Base-by-base conservation (phyloP, 1,140 invertebrate genomes). In the silkworm (Bombyx mori) region DNA sequence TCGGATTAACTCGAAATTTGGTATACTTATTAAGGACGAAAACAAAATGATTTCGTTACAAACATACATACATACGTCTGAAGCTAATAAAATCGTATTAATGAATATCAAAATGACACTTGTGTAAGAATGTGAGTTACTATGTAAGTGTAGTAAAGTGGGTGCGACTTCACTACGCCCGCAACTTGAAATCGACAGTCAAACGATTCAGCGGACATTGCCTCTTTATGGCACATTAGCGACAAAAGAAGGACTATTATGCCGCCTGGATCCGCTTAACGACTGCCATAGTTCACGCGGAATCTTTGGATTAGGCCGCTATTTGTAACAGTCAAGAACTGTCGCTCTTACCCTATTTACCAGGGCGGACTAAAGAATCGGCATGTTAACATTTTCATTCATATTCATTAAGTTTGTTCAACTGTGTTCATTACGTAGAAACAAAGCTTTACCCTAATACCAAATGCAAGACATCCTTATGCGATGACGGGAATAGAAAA, bases 211-310 rank as follows among this genome's bases (percentile, higher is more conserved):
- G 62, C 60, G 58, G 66, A 68, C 69, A 63, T 58, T 50, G 51
- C 55, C 63, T 56, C 62, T 64, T 67, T 71, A 71, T 68, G 59
- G 70, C 66, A 62, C 69, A 76, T 78, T 76, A 78, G 69, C 66
- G 65, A 71, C 69, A 69, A 74, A 56, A 78, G 68, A 72, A 74
- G 63, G 66, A 65, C 71, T 68, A 74, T 76, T 75, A 75, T 63
- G 60, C 49, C 62, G 59, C 62, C 52, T 69, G 66, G 65, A 65
- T 68, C 62, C 63, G 44, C 58, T 56, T 73, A 79, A 79, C 76
- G 76, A 77, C 65, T 42, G 49, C 60, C 60, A 79, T 77, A 79
- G 76, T 72, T 79, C 72, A 79, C 66, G 72, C 72, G 71, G 67
- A 75, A 75, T 78, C 65, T 71, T 69, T 63, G 68, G 67, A 73